Evolutionary conservation across 2,888 invertebrate species (phyloP).

Genomic region (Lysandra coridon): DNA sequence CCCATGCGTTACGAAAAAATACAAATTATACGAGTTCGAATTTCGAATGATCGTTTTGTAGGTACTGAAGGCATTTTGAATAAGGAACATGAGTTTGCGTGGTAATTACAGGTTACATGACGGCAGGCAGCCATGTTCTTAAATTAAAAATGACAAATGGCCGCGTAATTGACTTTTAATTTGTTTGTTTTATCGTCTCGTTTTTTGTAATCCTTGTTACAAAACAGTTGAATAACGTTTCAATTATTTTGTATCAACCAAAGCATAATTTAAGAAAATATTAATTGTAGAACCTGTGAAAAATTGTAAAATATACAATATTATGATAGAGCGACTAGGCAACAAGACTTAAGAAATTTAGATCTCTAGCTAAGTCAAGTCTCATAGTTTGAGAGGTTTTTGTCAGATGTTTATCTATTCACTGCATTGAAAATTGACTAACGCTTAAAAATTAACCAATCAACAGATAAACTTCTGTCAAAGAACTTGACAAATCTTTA

Average conservation of each 20-base stretch:
- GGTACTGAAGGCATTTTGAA: slow-evolving; percentile 19
- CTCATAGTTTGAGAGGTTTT: too few species aligned
- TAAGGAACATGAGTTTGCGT: slow-evolving; percentile 6
- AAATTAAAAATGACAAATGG: slow-evolving; percentile 57
- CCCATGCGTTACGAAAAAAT: slow-evolving; percentile 24
- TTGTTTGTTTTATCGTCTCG: slow-evolving; percentile 38
- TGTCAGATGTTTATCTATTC: too few species aligned
- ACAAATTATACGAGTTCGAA: slow-evolving; percentile 24
- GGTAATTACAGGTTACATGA: slow-evolving; percentile 33
- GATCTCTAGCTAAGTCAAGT: too few species aligned
- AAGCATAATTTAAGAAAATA: background rate
- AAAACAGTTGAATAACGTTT: background rate
- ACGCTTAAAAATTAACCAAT: too few species aligned
- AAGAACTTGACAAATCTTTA: too few species aligned
- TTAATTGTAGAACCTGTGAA: background rate
- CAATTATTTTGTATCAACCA: background rate
- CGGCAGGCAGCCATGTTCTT: slow-evolving; percentile 35
- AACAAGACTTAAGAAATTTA: too few species aligned
- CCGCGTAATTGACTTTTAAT: slow-evolving; percentile 51
- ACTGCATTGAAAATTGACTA: too few species aligned
- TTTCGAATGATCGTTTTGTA: background rate
- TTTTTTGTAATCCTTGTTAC: slow-evolving; percentile 13
- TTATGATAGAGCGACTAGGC: too few species aligned
- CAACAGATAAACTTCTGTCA: too few species aligned
- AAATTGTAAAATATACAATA: background rate